A percentile compares a stretch with the other conserved stretches of the same genome.
Evolutionary conservation across 2,888 invertebrate genomes (phyloP).

Genomic region (Drosophila trichaetosa): DNA sequence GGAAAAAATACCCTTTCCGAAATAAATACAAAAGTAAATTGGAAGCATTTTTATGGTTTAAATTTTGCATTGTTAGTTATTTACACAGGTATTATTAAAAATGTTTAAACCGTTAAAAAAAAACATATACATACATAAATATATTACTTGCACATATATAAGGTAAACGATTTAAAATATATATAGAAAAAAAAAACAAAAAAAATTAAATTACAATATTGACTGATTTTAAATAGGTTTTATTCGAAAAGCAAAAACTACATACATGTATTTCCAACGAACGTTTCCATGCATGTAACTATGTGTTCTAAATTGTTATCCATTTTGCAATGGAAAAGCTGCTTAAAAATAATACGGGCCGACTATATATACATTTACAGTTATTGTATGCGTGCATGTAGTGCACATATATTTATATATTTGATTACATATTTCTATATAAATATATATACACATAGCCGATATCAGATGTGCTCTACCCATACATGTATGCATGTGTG

Average conservation of each 20-base stretch:
- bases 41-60: constrained; percentile 34
- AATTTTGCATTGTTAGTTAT: constrained; percentile 44
- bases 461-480: neutral
- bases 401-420: constrained; percentile 18
- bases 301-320: neutral
- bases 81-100: constrained; percentile 46
- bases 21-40: constrained; percentile 7
- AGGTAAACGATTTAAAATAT: constrained; percentile 4
- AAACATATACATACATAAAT: constrained; percentile 17
- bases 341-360: constrained; percentile 11
- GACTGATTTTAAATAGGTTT: neutral
- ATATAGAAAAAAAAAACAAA: neutral
- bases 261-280: neutral
- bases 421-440: neutral
- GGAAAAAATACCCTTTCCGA: neutral
- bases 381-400: constrained; percentile 26
- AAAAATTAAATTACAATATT: constrained; percentile 7
- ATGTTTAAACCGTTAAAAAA: constrained; percentile 25
- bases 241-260: constrained; percentile 10
- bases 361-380: constrained; percentile 48
- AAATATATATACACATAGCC: neutral
- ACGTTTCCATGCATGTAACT: neutral
- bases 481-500: neutral
- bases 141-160: constrained; percentile 40
- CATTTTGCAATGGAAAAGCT: constrained; percentile 1